Base-by-base conservation (phyloP, 1,140 invertebrate genomes). In the Drosophila santomea region DNA sequence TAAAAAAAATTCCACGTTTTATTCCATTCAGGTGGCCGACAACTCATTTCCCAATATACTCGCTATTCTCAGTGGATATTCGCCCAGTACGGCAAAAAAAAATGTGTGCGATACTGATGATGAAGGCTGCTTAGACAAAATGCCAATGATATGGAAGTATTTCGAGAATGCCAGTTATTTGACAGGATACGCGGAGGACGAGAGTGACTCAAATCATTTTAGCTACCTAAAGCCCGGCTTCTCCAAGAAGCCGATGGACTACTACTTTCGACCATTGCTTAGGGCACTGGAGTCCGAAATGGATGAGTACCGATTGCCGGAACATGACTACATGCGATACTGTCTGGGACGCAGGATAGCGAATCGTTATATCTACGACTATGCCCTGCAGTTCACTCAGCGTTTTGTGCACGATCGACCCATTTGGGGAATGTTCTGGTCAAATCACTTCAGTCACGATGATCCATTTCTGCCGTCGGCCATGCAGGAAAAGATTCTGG, bases 1-100 rank as follows among this genome's bases (percentile, higher is more conserved):
- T 20, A 20, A 20, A 20, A 0, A 17, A 20, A 20, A 20, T 20
- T 20, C 20, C 20, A 20, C 20, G 2, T 20, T 20, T 20, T 20
- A 20, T 2, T 20, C 20, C 20, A 20, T 20, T 78, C 56, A 94
- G 94, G 90, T 94, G 62, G 96, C 94, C 0, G 96, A 96, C 69
- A 97, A 97, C 64, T 97, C 96, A 0, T 97, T 96, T 83, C 96
- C 96, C 1, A 97, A 97, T 91, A 80, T 97, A 15, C 95, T 97
- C 93, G 95, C 96, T 0, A 92, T 96, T 4, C 91, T 97, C 6
- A 96, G 95, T 4, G 96, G 96, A 1, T 93, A 94, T 52, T 94
- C 86, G 86, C 78, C 91, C 39, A 73, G 80, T 10, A 91, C 93
- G 74, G 92, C 94, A 12, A 91, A 93, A 64, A 57, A 89, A 20